Evolutionary conservation across 1,140 invertebrate genomes (phyloP).

Genomic region (Glomeris maerens): DNA sequence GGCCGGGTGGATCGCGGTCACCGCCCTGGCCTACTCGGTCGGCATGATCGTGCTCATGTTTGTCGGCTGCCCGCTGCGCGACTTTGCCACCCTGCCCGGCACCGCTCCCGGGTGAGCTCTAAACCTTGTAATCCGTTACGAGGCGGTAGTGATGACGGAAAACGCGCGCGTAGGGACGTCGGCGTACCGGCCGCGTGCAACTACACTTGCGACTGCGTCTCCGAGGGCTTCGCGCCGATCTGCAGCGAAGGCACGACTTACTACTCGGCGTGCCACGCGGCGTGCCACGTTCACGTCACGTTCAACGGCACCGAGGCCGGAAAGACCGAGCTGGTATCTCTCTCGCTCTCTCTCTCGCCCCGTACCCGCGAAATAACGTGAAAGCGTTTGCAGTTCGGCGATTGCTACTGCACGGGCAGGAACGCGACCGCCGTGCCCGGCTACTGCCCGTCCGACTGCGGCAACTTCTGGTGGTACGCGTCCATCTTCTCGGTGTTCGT

Average conservation of each 20-base stretch:
- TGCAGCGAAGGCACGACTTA: constrained; percentile 66
- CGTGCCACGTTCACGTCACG: constrained; percentile 46
- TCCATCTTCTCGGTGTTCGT: constrained; percentile 73
- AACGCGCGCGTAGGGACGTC: background rate
- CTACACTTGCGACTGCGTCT: constrained; percentile 42
- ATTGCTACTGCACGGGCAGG: constrained; percentile 55
- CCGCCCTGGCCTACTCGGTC: constrained; percentile 67
- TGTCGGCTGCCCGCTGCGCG: constrained; percentile 70
- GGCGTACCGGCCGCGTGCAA: constrained; percentile 45
- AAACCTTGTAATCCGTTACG: background rate
- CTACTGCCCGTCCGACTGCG: constrained; percentile 61
- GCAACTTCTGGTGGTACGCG: constrained; percentile 66
- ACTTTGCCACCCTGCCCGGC: constrained; percentile 40
- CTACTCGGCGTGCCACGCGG: constrained; percentile 76
- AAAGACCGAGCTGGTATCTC: too few species aligned
- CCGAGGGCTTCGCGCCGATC: constrained; percentile 62
- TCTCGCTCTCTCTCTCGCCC: too few species aligned
- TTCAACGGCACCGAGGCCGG: constrained; percentile 11
- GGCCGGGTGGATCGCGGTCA: constrained; percentile 77
- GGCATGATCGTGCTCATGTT: constrained; percentile 80
- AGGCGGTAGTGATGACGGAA: background rate
- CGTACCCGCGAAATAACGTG: too few species aligned
- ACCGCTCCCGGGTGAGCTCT: background rate
- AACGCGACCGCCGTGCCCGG: constrained; percentile 42
- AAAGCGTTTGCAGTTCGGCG: constrained; percentile 45